phyloP scores from a whole-genome alignment of 2,888 invertebrate species.

The Lasioglossum vierecki region DNA sequence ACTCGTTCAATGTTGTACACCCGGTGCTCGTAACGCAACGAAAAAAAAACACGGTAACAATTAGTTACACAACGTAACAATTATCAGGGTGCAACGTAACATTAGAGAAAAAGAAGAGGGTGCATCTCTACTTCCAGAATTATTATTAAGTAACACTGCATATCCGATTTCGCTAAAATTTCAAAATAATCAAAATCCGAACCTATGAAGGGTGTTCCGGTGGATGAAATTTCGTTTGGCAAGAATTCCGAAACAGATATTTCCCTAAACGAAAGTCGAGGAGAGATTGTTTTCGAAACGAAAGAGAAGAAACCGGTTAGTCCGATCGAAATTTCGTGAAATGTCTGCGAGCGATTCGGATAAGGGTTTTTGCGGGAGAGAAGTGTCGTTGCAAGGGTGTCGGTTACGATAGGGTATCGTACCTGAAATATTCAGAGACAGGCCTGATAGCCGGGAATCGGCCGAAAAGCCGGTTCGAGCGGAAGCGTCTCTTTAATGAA shows the following conservation, averaged over 20 bases:
- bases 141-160: too few species aligned
- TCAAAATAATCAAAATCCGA: too few species aligned
- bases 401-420: neutral
- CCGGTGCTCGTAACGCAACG: neutral
- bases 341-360: neutral
- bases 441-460: neutral
- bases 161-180: too few species aligned
- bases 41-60: constrained; percentile 48
- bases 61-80: constrained; percentile 48
- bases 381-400: neutral
- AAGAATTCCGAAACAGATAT: neutral
- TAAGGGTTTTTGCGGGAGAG: neutral
- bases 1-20: neutral
- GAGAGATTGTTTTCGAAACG: too few species aligned
- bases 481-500: constrained; percentile 39
- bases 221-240: neutral
- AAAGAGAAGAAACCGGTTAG: too few species aligned
- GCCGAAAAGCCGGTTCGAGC: neutral
- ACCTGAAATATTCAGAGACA: constrained; percentile 4
- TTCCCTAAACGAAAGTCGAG: too few species aligned
- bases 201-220: too few species aligned
- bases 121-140: too few species aligned
- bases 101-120: neutral
- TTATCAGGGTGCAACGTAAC: constrained; percentile 28
- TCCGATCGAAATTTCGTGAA: too few species aligned